Evolutionary conservation across 2,888 invertebrate genomes (phyloP).

Genomic region (Barypeithes pellucidus): DNA sequence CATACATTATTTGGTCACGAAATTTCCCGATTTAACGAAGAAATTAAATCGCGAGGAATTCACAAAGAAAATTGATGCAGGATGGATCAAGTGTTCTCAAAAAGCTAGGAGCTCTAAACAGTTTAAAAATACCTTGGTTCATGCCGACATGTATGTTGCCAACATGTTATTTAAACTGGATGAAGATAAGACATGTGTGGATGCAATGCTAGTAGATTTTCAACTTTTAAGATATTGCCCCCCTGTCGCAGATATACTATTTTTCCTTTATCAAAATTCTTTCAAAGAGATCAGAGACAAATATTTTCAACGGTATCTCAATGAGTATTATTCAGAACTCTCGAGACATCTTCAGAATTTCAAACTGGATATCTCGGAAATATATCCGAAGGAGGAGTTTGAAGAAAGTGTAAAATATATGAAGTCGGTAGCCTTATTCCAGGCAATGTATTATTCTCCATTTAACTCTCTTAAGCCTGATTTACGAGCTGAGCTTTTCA

Average conservation of each 20-base stretch:
- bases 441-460: constrained; percentile 52
- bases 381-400: constrained; percentile 58
- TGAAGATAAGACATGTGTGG: constrained; percentile 52
- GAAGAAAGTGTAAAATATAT: constrained; percentile 56
- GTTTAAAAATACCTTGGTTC: constrained; percentile 66
- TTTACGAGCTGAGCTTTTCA: constrained; percentile 52
- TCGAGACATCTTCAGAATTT: constrained; percentile 52
- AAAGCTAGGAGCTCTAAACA: constrained; percentile 63
- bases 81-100: constrained; percentile 1
- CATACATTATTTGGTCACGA: constrained; percentile 31
- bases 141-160: constrained; percentile 65
- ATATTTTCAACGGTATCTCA: constrained; percentile 52
- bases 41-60: background rate
- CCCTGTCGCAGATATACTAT: constrained; percentile 76
- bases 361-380: constrained; percentile 52
- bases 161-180: constrained; percentile 62
- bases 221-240: constrained; percentile 73
- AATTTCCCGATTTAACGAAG: background rate
- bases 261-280: constrained; percentile 58
- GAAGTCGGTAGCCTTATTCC: constrained; percentile 54
- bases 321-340: constrained; percentile 59
- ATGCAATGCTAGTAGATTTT: constrained; percentile 64
- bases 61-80: constrained; percentile 30
- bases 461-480: constrained; percentile 53
- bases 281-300: constrained; percentile 54